These are phyloP conservation scores for Xanthostigma xanthostigma DNA, from an alignment of 2,888 invertebrate species.

Conservation along the genomic window DNA sequence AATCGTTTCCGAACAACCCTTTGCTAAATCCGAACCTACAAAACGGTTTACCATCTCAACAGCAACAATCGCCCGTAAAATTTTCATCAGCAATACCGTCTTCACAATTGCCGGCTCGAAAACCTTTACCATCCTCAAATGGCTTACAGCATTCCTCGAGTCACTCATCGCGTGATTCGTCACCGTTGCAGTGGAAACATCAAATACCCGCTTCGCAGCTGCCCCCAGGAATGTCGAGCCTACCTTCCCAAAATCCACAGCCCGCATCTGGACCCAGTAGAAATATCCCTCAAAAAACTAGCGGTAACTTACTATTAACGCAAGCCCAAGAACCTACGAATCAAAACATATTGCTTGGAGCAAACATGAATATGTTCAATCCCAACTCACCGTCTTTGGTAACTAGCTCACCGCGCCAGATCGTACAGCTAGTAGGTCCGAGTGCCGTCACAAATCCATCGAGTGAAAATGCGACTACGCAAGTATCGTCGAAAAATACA, in stretches of 20 bases:
- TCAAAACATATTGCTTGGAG: constrained; percentile 1
- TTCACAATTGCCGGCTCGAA: background rate
- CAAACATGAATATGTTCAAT: background rate
- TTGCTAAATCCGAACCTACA: too few relatives aligned
- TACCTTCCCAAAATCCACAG: constrained; percentile 11
- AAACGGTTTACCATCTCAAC: too few relatives aligned
- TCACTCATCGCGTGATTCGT: constrained; percentile 27
- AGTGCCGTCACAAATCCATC: too few relatives aligned
- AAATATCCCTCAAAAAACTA: background rate
- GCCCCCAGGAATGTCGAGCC: constrained; percentile 15
- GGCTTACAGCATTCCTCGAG: constrained; percentile 15
- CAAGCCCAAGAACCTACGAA: background rate
- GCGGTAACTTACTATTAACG: constrained; percentile 1
- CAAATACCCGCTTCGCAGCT: constrained; percentile 22
- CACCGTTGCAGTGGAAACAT: constrained; percentile 21
- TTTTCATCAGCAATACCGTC: too few relatives aligned
- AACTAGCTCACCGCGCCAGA: too few relatives aligned
- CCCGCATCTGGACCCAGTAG: constrained; percentile 8
- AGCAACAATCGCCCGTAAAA: too few relatives aligned
- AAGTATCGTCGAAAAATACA: too few relatives aligned
- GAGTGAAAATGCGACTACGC: too few relatives aligned
- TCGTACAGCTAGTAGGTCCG: too few relatives aligned
- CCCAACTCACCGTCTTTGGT: background rate
- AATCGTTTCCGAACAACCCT: too few relatives aligned
- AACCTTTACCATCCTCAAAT: background rate